Evolutionary conservation across 2,888 invertebrate genomes (phyloP).

Genomic region (Dryocosmus kuriphilus): DNA sequence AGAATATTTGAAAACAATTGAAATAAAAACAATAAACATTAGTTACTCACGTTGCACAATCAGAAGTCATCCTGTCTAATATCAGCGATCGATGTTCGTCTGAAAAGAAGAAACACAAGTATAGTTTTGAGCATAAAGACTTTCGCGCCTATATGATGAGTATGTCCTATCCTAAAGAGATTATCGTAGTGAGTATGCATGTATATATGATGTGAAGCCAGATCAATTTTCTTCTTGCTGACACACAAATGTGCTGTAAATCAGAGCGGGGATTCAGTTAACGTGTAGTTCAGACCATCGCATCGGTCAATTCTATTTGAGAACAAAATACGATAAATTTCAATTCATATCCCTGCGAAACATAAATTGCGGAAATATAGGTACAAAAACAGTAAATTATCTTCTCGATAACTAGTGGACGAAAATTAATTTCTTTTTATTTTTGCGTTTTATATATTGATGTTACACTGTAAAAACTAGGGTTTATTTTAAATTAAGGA

Average conservation of each 20-base stretch:
- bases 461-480: no score
- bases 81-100: background rate
- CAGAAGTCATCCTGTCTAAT: background rate
- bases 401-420: background rate
- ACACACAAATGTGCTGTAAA: conserved; percentile 23
- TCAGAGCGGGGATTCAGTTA: background rate
- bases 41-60: background rate
- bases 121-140: background rate
- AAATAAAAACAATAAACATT: background rate
- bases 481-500: no score
- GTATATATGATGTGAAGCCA: conserved; percentile 17
- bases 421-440: background rate
- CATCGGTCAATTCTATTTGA: background rate
- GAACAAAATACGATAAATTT: conserved; percentile 22
- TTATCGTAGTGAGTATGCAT: conserved; percentile 4
- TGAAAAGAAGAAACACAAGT: background rate
- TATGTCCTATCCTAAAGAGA: background rate
- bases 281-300: background rate
- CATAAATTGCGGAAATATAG: background rate
- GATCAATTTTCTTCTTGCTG: conserved; percentile 37
- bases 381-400: background rate
- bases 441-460: background rate
- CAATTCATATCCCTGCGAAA: background rate
- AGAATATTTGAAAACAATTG: background rate
- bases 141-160: background rate